Conservation (phyloP, 2,113 vertebrate genomes). For the Chlorodrepanis virens region DNA sequence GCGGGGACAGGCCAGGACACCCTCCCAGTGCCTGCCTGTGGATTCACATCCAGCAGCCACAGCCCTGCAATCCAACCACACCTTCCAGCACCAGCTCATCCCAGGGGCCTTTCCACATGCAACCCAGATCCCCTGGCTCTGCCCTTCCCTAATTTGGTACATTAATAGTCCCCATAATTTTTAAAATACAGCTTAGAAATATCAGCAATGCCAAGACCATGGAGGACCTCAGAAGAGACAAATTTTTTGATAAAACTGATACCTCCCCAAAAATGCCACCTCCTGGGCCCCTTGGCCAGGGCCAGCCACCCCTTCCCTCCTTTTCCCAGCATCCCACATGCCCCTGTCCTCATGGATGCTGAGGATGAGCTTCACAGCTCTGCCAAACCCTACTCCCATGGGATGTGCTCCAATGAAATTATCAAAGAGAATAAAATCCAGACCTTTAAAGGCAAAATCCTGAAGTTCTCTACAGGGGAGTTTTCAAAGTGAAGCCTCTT, state of each 20-base stretch:
- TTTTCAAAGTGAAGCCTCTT: background rate
- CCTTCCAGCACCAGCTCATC: background rate
- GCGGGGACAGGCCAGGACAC: rapidly evolving
- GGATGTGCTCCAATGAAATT: no score
- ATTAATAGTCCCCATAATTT: background rate
- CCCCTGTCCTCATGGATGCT: background rate
- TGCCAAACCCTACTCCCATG: background rate
- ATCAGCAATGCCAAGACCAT: background rate
- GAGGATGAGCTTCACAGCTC: background rate
- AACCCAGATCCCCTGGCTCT: background rate
- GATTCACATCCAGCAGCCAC: background rate
- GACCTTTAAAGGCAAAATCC: background rate
- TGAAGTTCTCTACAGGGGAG: background rate
- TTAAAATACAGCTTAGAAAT: background rate
- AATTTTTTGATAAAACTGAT: background rate
- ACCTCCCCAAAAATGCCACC: background rate
- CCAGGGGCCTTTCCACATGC: background rate
- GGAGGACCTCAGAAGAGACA: background rate
- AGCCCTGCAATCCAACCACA: background rate
- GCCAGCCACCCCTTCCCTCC: background rate
- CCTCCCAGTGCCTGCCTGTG: background rate
- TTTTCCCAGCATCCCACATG: background rate
- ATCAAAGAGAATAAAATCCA: background rate
- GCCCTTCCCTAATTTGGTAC: background rate
- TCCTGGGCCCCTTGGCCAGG: background rate